Percentiles rank a stretch among this genome's conserved stretches.
Conservation (phyloP, 2,113 vertebrate species). For the Rhynchopsitta pachyrhyncha region DNA sequence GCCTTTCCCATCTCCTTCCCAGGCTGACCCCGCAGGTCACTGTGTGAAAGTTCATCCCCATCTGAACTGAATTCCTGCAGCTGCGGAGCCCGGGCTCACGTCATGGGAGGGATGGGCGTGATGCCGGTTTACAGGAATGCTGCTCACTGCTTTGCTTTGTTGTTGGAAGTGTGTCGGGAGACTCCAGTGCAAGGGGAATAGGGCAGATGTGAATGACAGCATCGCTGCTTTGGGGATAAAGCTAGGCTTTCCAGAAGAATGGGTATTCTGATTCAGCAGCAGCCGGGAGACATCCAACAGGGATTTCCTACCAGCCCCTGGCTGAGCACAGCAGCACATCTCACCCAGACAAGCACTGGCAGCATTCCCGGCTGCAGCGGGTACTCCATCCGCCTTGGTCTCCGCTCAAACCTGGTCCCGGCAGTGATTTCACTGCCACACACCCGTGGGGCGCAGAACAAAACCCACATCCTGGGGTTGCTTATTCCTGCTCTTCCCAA, state of each 20-base stretch:
- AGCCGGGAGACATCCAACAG: not conserved
- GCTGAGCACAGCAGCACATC: not conserved
- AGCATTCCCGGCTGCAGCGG: not conserved
- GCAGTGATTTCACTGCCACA: not conserved
- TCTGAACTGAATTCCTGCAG: constrained; percentile 13
- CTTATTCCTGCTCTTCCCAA: not conserved
- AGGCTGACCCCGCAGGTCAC: not conserved
- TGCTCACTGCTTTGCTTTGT: not conserved
- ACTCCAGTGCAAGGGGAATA: not conserved
- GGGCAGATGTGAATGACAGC: not conserved
- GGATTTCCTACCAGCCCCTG: not conserved
- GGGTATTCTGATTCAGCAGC: not conserved
- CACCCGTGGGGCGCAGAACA: fast-evolving
- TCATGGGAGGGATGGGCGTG: not conserved
- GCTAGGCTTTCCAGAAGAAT: not conserved
- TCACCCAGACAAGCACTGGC: not conserved
- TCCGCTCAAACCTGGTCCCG: not conserved
- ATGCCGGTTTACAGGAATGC: not conserved
- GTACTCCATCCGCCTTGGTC: not conserved
- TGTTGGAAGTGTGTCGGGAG: not conserved
- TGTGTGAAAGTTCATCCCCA: constrained; percentile 19
- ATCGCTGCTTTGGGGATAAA: not conserved
- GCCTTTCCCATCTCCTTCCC: constrained; percentile 5
- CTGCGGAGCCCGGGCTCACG: not conserved
- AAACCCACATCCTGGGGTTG: fast-evolving